Evolutionary conservation across 2,113 vertebrate genomes (phyloP).

Genomic region (Aphelocoma coerulescens): DNA sequence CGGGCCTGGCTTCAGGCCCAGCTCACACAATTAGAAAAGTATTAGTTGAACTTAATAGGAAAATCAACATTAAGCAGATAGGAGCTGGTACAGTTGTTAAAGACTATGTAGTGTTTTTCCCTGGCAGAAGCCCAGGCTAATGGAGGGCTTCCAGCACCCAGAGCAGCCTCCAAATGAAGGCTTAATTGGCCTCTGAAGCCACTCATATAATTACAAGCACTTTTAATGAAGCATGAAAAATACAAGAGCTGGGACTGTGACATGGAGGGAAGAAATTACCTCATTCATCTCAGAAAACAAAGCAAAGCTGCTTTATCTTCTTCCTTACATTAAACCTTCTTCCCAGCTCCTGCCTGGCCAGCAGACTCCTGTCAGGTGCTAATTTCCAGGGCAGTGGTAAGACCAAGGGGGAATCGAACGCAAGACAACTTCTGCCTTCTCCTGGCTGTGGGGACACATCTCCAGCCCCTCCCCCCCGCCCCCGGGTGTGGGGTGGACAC

Average conservation of each 20-base stretch:
- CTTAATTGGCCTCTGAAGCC: slow-evolving; percentile 64
- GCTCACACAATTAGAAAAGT: slow-evolving; percentile 58
- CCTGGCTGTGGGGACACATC: neutral
- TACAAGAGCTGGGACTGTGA: neutral
- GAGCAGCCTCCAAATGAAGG: slow-evolving; percentile 53
- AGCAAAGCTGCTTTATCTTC: neutral
- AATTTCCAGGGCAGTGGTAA: neutral
- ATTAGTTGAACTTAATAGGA: slow-evolving; percentile 63
- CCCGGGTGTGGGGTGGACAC: accelerated
- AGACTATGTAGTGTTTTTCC: slow-evolving; percentile 44
- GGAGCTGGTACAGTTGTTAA: slow-evolving; percentile 46
- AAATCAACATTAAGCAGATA: slow-evolving; percentile 66
- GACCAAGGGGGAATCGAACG: neutral
- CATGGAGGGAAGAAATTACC: neutral
- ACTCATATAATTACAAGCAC: slow-evolving; percentile 65
- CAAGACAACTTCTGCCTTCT: neutral
- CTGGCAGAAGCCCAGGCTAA: slow-evolving; percentile 47
- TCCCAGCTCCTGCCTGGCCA: neutral
- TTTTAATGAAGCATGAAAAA: slow-evolving; percentile 65
- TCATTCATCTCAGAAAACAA: neutral
- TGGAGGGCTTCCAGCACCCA: slow-evolving; percentile 35
- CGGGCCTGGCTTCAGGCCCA: slow-evolving; percentile 29
- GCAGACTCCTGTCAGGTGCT: neutral
- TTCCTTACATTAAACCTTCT: neutral
- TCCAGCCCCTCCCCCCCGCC: neutral